Evolutionary conservation across 2,888 invertebrate species (phyloP).

Genomic region (Reticulitermes lucifugus): DNA sequence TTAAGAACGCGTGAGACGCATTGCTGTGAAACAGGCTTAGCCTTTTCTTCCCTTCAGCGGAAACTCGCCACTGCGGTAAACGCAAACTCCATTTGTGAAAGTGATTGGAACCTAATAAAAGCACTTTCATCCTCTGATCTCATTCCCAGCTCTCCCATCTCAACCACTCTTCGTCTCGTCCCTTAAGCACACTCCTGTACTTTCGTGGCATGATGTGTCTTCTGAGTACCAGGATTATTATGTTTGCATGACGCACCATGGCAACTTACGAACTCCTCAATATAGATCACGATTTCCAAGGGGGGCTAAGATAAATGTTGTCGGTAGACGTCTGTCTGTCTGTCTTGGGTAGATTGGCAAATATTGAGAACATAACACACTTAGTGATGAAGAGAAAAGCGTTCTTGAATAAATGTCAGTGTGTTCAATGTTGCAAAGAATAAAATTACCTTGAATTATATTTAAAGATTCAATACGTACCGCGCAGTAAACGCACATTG

Average conservation of each 20-base stretch:
- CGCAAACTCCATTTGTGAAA: slow-evolving; percentile 40
- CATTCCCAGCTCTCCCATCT: not conserved
- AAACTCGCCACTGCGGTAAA: slow-evolving; percentile 36
- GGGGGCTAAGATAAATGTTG: no score
- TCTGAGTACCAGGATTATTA: slow-evolving; percentile 16
- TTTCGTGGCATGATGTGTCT: not conserved
- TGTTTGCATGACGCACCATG: not conserved
- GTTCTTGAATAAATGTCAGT: no score
- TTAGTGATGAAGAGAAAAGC: no score
- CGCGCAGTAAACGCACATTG: no score
- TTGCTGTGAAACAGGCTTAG: not conserved
- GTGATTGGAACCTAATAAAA: slow-evolving; percentile 44
- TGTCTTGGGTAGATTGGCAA: no score
- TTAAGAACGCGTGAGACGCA: not conserved
- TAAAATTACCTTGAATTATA: no score
- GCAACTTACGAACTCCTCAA: not conserved
- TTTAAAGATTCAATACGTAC: no score
- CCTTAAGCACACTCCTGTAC: not conserved
- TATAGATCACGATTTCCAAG: no score
- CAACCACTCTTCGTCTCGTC: not conserved
- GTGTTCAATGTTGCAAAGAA: no score
- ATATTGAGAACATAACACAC: no score
- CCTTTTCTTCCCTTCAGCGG: not conserved
- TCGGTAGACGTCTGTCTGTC: no score
- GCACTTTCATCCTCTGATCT: not conserved